Evolutionary conservation across 1,140 invertebrate species (phyloP).

Genomic region (Bombus pascuorum): DNA sequence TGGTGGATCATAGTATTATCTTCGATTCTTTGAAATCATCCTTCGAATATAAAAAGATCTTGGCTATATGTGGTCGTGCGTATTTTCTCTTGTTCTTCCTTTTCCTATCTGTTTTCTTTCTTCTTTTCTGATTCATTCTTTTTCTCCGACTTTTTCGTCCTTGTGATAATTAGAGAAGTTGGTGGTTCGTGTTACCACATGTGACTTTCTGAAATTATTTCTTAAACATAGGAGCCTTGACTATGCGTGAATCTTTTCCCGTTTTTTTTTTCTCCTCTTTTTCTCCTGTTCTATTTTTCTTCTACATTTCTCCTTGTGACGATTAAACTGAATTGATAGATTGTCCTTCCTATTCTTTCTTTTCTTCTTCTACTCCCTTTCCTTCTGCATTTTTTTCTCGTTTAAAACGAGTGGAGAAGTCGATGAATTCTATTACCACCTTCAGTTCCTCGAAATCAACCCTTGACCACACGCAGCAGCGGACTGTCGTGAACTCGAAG

Average conservation of each 20-base stretch:
- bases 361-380: background rate
- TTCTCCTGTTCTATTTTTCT: too few species aligned
- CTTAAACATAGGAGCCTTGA: background rate
- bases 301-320: too few species aligned
- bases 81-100: too few species aligned
- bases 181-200: too few species aligned
- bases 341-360: background rate
- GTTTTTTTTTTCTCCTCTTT: too few species aligned
- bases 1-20: too few species aligned
- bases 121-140: background rate
- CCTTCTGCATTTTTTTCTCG: too few species aligned
- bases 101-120: too few species aligned
- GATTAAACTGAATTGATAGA: background rate
- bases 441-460: constrained; percentile 2
- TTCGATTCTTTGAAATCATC: background rate
- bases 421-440: background rate
- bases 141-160: background rate
- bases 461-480: background rate
- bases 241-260: too few species aligned
- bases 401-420: background rate
- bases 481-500: background rate
- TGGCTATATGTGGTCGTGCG: too few species aligned
- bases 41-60: background rate
- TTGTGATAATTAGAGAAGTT: background rate
- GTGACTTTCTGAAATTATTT: background rate